A percentile compares a stretch with the other conserved stretches of the same genome.
Evolutionary conservation across 2,113 vertebrate species (phyloP).

Genomic region (Poeciliopsis prolifica): DNA sequence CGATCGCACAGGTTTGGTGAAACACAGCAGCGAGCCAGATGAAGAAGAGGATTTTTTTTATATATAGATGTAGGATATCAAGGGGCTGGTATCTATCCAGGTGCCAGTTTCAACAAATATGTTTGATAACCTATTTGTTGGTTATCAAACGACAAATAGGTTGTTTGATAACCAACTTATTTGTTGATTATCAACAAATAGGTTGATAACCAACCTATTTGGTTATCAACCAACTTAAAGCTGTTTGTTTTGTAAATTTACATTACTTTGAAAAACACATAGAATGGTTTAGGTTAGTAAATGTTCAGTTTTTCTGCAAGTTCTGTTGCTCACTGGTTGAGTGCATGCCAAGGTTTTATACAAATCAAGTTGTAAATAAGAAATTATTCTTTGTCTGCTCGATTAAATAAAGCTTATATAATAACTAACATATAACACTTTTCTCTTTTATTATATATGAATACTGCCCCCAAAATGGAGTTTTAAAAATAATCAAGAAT

Average conservation of each 20-base stretch:
- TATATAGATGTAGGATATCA: conserved; percentile 16
- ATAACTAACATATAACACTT: no score
- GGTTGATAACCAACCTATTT: no score
- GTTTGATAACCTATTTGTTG: not conserved
- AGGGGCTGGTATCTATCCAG: not conserved
- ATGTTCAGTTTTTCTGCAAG: no score
- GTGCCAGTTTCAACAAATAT: not conserved
- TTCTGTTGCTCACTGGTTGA: no score
- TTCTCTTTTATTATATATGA: not conserved
- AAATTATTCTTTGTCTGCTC: no score
- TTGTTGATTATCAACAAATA: not conserved
- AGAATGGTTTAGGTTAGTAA: not conserved
- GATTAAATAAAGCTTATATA: no score
- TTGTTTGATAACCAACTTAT: no score
- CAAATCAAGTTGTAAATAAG: no score
- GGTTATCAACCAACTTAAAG: not conserved
- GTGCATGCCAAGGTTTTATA: no score
- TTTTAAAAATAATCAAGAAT: not conserved
- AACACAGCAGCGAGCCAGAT: conserved; percentile 27
- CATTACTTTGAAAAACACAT: not conserved
- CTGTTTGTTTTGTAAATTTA: not conserved
- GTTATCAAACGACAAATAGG: not conserved
- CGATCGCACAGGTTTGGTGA: conserved; percentile 56
- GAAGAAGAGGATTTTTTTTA: conserved; percentile 11
- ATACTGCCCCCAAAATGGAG: not conserved